Conservation (phyloP, 2,113 vertebrate species). For the Rhipidura dahli region DNA sequence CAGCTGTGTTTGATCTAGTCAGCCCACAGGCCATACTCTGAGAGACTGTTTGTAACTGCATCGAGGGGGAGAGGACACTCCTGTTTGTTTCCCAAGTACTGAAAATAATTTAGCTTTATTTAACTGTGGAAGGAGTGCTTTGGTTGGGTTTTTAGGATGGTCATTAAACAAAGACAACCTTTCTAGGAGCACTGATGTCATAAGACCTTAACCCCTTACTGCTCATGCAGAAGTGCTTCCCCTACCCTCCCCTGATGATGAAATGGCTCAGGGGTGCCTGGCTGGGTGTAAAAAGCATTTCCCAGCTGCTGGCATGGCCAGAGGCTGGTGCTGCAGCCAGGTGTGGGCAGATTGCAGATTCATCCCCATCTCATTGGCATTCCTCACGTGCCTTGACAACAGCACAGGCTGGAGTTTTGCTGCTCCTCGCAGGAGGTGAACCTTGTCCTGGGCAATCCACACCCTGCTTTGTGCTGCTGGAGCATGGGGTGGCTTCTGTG, state of each 20-base stretch:
- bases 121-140: neutral
- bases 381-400: neutral
- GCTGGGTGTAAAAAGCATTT: neutral
- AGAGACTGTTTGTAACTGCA: neutral
- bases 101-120: neutral
- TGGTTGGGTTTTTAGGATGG: neutral
- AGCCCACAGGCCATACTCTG: neutral
- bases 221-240: neutral
- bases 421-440: neutral
- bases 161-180: neutral
- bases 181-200: neutral
- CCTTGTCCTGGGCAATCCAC: neutral
- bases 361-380: neutral
- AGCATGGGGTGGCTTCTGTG: neutral
- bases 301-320: neutral
- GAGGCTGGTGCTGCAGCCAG: neutral
- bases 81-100: neutral
- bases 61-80: neutral
- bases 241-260: neutral
- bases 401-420: neutral
- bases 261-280: neutral
- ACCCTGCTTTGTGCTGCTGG: neutral
- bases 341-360: neutral
- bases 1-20: neutral
- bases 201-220: neutral